Conservation (phyloP, 2,888 invertebrate genomes). For the Crossocerus cetratus region DNA sequence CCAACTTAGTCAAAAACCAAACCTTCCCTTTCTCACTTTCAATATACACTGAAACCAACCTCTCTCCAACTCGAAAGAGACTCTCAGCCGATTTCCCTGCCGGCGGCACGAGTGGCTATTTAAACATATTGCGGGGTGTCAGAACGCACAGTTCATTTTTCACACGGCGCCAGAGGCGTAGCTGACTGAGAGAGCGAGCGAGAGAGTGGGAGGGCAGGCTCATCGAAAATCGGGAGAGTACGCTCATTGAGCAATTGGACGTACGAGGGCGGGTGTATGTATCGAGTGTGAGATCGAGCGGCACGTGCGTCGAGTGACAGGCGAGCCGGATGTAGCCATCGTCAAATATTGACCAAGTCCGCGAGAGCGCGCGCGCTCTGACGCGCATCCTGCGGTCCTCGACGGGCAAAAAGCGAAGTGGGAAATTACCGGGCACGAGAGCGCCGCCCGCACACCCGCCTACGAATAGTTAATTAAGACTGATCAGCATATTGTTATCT, state of each 20-base stretch:
- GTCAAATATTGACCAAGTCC: neutral
- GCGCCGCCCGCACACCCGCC: neutral
- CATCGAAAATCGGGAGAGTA: neutral
- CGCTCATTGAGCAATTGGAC: neutral
- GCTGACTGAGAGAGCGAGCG: conserved; percentile 24
- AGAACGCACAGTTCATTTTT: no score
- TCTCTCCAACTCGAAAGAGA: no score
- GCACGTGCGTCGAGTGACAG: neutral
- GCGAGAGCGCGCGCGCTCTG: neutral
- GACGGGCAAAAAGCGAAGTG: conserved; percentile 29
- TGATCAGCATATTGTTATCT: conserved; percentile 51
- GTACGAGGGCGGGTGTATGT: neutral
- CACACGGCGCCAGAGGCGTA: no score
- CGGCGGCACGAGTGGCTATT: no score
- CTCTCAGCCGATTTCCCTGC: no score
- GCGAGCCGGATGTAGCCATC: neutral
- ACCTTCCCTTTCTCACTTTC: no score
- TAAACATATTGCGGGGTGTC: no score
- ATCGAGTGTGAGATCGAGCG: neutral
- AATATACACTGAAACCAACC: no score
- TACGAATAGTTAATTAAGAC: conserved; percentile 31
- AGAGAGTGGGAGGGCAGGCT: neutral
- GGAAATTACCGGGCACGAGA: conserved; percentile 11
- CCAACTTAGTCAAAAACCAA: no score
- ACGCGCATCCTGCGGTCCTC: neutral